A percentile compares a stretch with the other conserved stretches of the same genome.
These are phyloP conservation scores for Laticauda colubrina DNA, from an alignment of 2,113 vertebrate genomes.

Conservation along the genomic window DNA sequence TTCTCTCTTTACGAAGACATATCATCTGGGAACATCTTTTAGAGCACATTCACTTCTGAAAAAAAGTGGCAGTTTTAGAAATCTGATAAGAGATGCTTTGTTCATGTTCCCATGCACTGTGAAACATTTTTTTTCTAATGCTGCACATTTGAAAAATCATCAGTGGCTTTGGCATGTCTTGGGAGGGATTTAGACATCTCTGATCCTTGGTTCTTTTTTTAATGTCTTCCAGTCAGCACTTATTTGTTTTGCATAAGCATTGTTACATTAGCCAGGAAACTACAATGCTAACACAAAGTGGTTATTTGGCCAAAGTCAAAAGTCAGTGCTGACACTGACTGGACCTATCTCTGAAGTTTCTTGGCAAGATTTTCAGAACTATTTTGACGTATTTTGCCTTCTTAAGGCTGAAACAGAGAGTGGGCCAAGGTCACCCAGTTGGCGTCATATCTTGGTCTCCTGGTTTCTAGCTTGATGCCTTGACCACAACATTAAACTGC, in stretches of 20 bases:
- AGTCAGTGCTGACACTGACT: background rate
- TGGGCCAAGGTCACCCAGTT: background rate
- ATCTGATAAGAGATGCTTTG: background rate
- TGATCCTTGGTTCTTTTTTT: background rate
- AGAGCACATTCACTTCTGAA: background rate
- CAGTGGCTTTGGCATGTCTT: background rate
- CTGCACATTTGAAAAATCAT: background rate
- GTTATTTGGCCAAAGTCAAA: background rate
- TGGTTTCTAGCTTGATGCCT: background rate
- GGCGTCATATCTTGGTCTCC: background rate
- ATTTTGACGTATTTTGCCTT: background rate
- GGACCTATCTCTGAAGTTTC: background rate
- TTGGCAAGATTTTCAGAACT: background rate
- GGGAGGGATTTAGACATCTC: background rate
- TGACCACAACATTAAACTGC: background rate
- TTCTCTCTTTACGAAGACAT: background rate
- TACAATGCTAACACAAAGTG: background rate
- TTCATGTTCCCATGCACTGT: background rate
- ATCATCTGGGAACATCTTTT: background rate
- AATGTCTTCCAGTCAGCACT: background rate
- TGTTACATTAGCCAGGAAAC: background rate
- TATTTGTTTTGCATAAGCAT: background rate
- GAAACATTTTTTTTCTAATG: background rate
- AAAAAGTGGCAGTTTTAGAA: background rate
- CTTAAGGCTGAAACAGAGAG: background rate